phyloP scores from a whole-genome alignment of 1,140 invertebrate species.

The Drosophila nigrodunni region DNA sequence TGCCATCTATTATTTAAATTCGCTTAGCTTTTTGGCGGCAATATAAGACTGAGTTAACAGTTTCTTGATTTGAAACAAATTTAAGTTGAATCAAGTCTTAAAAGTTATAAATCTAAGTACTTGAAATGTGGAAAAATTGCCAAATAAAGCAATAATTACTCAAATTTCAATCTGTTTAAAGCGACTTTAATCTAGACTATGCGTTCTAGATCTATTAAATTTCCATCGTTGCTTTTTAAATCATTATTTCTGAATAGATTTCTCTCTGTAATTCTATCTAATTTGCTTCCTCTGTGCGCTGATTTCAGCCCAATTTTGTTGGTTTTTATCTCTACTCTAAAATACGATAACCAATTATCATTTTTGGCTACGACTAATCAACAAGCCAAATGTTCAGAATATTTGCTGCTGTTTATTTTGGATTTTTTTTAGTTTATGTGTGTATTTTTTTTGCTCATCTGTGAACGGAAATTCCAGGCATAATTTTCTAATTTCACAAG shows the following conservation, averaged over 20 bases:
- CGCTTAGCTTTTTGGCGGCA: neutral
- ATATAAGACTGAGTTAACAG: no score
- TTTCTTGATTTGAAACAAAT: no score
- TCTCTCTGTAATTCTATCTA: slow-evolving; percentile 11
- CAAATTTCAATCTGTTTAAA: no score
- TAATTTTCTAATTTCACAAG: slow-evolving; percentile 78
- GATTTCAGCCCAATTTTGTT: slow-evolving; percentile 6
- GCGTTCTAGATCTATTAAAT: no score
- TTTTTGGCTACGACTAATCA: slow-evolving; percentile 52
- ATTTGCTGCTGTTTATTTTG: slow-evolving; percentile 36
- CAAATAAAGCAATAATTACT: no score
- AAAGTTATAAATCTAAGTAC: no score
- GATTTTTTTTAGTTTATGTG: neutral
- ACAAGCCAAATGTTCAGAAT: slow-evolving; percentile 53
- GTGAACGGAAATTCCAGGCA: slow-evolving; percentile 77
- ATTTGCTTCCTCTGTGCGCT: slow-evolving; percentile 22
- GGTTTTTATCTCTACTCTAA: neutral
- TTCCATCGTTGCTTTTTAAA: neutral
- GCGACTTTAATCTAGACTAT: no score
- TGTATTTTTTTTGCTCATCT: slow-evolving; percentile 35
- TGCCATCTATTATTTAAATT: neutral
- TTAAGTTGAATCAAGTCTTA: no score
- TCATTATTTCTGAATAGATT: slow-evolving; percentile 17
- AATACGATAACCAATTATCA: slow-evolving; percentile 49
- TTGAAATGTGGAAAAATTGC: no score